Conservation (phyloP, 2,888 invertebrate genomes). For the Clusia tigrina region DNA sequence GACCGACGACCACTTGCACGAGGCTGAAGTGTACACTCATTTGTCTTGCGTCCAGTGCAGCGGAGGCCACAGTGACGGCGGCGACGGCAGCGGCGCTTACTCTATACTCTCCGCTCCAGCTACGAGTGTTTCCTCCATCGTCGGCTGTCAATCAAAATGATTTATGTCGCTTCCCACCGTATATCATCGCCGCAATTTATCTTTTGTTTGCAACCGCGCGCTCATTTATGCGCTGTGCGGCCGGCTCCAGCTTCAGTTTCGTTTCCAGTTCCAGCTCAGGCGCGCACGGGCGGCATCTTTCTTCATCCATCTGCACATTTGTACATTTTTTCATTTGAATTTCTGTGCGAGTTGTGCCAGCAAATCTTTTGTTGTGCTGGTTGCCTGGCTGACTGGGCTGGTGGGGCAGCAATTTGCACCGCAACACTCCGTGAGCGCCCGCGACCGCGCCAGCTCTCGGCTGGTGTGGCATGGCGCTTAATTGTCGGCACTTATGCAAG, state of each 20-base stretch:
- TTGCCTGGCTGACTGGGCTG: not conserved
- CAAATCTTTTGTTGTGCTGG: not conserved
- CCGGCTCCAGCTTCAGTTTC: too few relatives aligned
- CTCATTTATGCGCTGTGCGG: slow-evolving; percentile 33
- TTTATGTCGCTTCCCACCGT: slow-evolving; percentile 64
- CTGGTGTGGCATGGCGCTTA: slow-evolving; percentile 37
- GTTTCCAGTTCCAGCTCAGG: slow-evolving; percentile 23
- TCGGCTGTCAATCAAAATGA: slow-evolving; percentile 64
- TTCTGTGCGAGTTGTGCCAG: slow-evolving; percentile 35
- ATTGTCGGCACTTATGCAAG: slow-evolving; percentile 44
- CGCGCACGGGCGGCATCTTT: slow-evolving; percentile 51
- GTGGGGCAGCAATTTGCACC: not conserved
- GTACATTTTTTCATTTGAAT: slow-evolving; percentile 48
- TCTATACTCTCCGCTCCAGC: slow-evolving; percentile 12
- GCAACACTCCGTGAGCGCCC: not conserved
- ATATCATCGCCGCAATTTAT: slow-evolving; percentile 58
- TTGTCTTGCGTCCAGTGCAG: not conserved
- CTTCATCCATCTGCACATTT: not conserved
- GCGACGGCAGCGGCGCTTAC: slow-evolving; percentile 16
- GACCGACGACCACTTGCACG: too few relatives aligned
- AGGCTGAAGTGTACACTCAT: too few relatives aligned
- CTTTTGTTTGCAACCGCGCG: slow-evolving; percentile 52
- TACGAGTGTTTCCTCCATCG: not conserved
- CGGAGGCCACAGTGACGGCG: not conserved
- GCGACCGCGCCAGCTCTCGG: not conserved